A percentile compares a stretch with the other conserved stretches of the same genome.
Evolutionary conservation across 2,888 invertebrate genomes (phyloP).

Genomic region (Lasioglossum pauxillum): DNA sequence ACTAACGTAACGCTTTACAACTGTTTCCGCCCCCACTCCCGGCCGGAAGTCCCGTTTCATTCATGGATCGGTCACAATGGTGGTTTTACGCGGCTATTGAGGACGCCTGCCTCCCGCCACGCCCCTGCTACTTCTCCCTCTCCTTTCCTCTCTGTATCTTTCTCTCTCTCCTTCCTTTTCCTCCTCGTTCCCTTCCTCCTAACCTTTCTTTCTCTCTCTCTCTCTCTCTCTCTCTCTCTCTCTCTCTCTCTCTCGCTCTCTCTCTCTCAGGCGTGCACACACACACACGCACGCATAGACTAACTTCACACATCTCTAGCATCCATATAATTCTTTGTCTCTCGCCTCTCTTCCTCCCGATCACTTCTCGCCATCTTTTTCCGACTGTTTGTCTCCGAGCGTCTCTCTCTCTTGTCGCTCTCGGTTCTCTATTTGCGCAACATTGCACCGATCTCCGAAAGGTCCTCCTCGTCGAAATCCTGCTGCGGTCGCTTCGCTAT

Average conservation of each 20-base stretch:
- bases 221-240: neutral
- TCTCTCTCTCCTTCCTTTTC: conserved; percentile 10
- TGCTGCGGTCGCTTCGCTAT: conserved; percentile 2
- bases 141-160: conserved; percentile 24
- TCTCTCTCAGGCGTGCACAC: neutral
- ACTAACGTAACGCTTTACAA: conserved; percentile 82
- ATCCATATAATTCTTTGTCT: conserved; percentile 8
- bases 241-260: too few relatives aligned
- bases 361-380: neutral
- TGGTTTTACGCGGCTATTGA: conserved; percentile 83
- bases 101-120: conserved; percentile 76
- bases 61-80: conserved; percentile 84
- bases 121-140: conserved; percentile 62
- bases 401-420: neutral
- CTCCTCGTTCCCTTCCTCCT: conserved; percentile 15
- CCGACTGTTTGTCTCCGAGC: neutral
- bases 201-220: conserved; percentile 2
- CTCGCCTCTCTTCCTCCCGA: conserved; percentile 8
- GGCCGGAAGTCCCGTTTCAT: conserved; percentile 84
- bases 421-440: conserved; percentile 21
- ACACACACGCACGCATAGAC: neutral
- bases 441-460: conserved; percentile 31
- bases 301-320: conserved; percentile 5
- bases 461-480: conserved; percentile 29
- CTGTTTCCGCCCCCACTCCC: conserved; percentile 82